phyloP scores from a whole-genome alignment of 2,113 vertebrate genomes.

The Channa maculata region DNA sequence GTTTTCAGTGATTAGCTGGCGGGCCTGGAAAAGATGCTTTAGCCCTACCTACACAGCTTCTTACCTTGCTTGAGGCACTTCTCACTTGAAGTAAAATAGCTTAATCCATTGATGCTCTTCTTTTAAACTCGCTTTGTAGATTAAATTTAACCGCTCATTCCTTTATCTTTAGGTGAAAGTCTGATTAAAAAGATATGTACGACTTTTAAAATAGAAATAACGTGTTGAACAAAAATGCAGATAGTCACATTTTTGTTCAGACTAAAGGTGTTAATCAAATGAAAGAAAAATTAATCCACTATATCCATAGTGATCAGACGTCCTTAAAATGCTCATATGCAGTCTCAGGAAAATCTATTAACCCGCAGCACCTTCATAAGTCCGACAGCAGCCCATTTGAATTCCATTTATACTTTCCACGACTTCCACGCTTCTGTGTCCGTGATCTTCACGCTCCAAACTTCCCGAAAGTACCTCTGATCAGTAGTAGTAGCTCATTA shows the following conservation, averaged over 20 bases:
- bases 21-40: conserved; percentile 15
- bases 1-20: background rate
- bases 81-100: conserved; percentile 49
- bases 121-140: conserved; percentile 8
- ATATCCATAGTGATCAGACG: conserved; percentile 14
- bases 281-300: conserved; percentile 18
- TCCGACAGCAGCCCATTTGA: conserved; percentile 48
- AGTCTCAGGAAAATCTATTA: conserved; percentile 36
- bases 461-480: conserved; percentile 29
- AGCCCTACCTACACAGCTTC: conserved; percentile 16
- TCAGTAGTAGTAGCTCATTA: too few species aligned
- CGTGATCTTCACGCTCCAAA: conserved; percentile 34
- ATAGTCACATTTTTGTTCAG: conserved; percentile 61
- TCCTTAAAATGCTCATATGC: background rate
- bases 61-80: conserved; percentile 82
- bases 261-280: background rate
- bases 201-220: conserved; percentile 8
- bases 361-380: background rate
- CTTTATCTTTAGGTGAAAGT: conserved; percentile 13
- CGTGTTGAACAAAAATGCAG: conserved; percentile 23
- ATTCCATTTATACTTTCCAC: conserved; percentile 70
- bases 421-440: conserved; percentile 8
- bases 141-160: background rate
- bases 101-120: conserved; percentile 77
- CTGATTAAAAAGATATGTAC: background rate